phyloP scores from a whole-genome alignment of 2,888 invertebrate species.

The Lobophora halterata region DNA sequence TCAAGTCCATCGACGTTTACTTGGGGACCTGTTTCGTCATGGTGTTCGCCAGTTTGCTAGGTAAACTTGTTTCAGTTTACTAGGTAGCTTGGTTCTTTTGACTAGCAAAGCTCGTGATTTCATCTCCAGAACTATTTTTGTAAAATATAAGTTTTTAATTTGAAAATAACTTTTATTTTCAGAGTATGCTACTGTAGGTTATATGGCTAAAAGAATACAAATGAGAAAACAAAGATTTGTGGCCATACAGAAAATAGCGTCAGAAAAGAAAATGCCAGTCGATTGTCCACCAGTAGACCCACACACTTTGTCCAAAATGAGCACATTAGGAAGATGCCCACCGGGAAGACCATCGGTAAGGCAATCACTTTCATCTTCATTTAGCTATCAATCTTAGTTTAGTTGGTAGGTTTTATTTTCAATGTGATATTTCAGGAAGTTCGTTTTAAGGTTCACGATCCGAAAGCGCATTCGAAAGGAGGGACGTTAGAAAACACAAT shows the following conservation, averaged over 20 bases:
- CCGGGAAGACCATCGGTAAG: conserved; percentile 77
- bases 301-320: conserved; percentile 86
- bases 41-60: conserved; percentile 98
- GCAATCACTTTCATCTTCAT: conserved; percentile 18
- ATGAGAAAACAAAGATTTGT: conserved; percentile 96
- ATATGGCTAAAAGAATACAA: conserved; percentile 98
- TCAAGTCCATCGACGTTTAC: conserved; percentile 98
- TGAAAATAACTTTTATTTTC: conserved; percentile 51
- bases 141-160: conserved; percentile 34
- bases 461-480: conserved; percentile 95
- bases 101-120: too few relatives aligned
- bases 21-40: conserved; percentile 99
- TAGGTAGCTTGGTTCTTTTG: too few relatives aligned
- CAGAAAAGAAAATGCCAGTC: conserved; percentile 92
- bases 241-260: conserved; percentile 94
- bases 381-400: conserved; percentile 2
- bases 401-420: conserved; percentile 9
- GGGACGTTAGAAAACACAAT: conserved; percentile 95
- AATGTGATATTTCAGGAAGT: conserved; percentile 93
- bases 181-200: conserved; percentile 99
- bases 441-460: conserved; percentile 96
- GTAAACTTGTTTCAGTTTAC: too few relatives aligned
- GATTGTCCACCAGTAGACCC: conserved; percentile 88
- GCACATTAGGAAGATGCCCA: conserved; percentile 85
- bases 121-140: too few relatives aligned